These are phyloP conservation scores for Papilio elwesi DNA, from an alignment of 2,888 invertebrate species.

Conservation along the genomic window DNA sequence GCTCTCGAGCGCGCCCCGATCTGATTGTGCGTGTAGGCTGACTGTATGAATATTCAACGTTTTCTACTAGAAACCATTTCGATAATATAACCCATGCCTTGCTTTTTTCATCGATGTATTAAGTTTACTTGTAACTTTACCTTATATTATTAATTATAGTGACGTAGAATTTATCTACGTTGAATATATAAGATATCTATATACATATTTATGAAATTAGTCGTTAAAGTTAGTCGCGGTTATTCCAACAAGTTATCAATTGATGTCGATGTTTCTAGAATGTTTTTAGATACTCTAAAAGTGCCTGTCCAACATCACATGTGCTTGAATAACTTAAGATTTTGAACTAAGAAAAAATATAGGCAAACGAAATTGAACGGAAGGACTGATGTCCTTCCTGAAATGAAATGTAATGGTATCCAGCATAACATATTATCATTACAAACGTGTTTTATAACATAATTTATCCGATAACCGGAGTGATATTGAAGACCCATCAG, in stretches of 20 bases:
- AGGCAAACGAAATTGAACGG: slow-evolving; percentile 3
- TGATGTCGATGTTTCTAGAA: too few species aligned
- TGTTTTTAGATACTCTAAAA: too few species aligned
- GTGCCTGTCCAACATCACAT: not conserved
- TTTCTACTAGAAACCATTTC: slow-evolving; percentile 32
- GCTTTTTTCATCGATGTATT: not conserved
- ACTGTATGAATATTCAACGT: slow-evolving; percentile 48
- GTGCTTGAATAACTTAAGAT: not conserved
- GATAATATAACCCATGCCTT: slow-evolving; percentile 20
- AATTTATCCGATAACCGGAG: slow-evolving; percentile 70
- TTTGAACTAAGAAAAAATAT: not conserved
- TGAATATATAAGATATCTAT: too few species aligned
- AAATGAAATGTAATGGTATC: not conserved
- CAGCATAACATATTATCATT: slow-evolving; percentile 42
- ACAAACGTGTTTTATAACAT: slow-evolving; percentile 49
- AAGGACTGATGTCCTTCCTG: not conserved
- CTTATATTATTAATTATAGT: too few species aligned
- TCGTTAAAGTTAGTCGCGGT: too few species aligned
- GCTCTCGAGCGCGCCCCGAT: slow-evolving; percentile 78
- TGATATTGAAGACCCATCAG: slow-evolving; percentile 78
- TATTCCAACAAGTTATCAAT: too few species aligned
- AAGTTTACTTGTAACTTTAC: not conserved
- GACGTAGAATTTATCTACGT: too few species aligned
- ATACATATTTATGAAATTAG: too few species aligned
- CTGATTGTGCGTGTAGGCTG: slow-evolving; percentile 74